Evolutionary conservation across 1,140 invertebrate genomes (phyloP).

Genomic region (Saccostrea echinata): DNA sequence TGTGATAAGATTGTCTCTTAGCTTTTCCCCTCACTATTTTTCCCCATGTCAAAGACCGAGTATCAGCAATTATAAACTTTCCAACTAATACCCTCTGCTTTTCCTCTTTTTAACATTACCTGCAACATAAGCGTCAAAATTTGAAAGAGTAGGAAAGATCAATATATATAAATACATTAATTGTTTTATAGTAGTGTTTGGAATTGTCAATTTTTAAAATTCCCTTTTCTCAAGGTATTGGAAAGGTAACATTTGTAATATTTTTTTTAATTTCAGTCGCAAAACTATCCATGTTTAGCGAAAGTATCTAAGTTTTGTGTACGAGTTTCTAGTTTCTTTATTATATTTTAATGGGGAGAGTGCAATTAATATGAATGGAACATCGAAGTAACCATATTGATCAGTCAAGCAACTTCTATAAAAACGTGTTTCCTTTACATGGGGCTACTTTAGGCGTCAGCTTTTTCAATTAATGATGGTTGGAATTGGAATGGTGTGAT

Average conservation of each 20-base stretch:
- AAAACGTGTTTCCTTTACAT: neutral
- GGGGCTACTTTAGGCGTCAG: neutral
- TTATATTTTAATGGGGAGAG: neutral
- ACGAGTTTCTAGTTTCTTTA: neutral
- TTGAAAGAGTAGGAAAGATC: too few relatives aligned
- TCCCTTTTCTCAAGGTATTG: neutral
- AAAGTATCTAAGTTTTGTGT: neutral
- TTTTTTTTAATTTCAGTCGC: neutral
- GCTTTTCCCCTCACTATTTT: too few relatives aligned
- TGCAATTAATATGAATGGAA: neutral
- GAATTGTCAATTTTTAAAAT: neutral
- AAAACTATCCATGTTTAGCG: neutral
- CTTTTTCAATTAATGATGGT: conserved; percentile 17
- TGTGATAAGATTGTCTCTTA: too few relatives aligned
- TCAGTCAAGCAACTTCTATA: neutral
- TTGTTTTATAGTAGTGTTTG: neutral
- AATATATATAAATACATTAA: too few relatives aligned
- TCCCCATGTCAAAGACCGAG: too few relatives aligned
- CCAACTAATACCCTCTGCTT: too few relatives aligned
- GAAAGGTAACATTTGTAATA: neutral
- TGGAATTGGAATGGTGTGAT: neutral
- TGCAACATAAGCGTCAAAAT: too few relatives aligned
- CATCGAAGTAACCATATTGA: neutral
- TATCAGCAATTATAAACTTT: too few relatives aligned
- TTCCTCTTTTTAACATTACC: too few relatives aligned